Evolutionary conservation across 2,797 vertebrate genomes (phyloP), one percentile per base, ranked within the genome.

Genomic region (Melopsittacus undulatus): DNA sequence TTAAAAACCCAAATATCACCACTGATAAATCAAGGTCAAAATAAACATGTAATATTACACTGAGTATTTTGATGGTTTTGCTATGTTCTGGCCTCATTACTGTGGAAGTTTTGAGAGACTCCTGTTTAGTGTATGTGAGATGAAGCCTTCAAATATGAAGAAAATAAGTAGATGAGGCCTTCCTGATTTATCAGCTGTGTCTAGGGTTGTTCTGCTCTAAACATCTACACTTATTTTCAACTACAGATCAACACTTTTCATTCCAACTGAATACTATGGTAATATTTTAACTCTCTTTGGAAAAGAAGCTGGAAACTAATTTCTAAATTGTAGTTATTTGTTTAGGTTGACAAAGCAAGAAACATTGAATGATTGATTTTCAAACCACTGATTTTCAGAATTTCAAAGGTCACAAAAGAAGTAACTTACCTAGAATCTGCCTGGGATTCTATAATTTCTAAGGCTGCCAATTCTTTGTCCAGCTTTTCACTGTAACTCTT

Each of bases 401-500:
- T 76, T 74, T 61, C 46, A 61, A 82, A 77, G 22, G 26, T 46
- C 64, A 68, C 27, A 87, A 73, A 59, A 11, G 12, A 40, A 56
- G 23, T 87, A 70, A 83, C 97, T 96, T 94, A 99, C 99, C 98
- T 97, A 49, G 97, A 97, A 95, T 99, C 99, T 18, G 98, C 98
- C 96, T 98, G 98, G 69, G 98, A 96, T 97, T 99, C 99, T 95
- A 98, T 94, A 75, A 98, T 97, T 88, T 99, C 98, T 17, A 99
- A 96, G 76, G 97, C 97, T 67, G 97, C 97, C 90, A 99, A 94
- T 89, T 99, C 98, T 64, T 96, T 98, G 92, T 98, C 97, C 96
- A 99, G 95, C 34, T 97, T 98, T 93, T 98, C 98, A 22, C 98
- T 96, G 4, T 97, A 86, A 67, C 95, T 98, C 63, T 98, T 98